phyloP scores from a whole-genome alignment of 2,797 vertebrate species.

The Malacoctenus gilli region DNA sequence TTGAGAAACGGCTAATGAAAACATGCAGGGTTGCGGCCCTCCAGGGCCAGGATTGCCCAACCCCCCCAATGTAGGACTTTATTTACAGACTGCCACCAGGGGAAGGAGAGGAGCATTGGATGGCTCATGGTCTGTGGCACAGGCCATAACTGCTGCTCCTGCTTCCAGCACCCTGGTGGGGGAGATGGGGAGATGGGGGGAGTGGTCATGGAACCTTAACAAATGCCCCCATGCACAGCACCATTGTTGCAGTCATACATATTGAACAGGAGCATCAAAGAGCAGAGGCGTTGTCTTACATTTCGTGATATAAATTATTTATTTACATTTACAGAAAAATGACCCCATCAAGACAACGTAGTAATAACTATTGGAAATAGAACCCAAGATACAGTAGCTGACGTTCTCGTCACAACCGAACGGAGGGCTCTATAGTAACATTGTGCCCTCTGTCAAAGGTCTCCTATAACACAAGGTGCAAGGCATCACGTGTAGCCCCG shows the following conservation, averaged over 20 bases:
- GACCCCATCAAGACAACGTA: conserved; percentile 98
- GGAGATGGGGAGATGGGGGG: no score
- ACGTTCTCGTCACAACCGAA: conserved; percentile 89
- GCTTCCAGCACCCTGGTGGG: no score
- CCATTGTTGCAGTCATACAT: background rate
- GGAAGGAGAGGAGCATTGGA: no score
- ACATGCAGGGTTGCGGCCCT: no score
- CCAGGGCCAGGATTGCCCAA: no score
- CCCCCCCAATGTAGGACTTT: no score
- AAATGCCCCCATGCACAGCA: no score
- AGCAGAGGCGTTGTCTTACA: conserved; percentile 46
- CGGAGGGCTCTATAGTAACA: conserved; percentile 92
- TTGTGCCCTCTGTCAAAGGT: conserved; percentile 94
- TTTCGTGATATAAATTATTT: conserved; percentile 99
- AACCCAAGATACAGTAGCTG: conserved; percentile 88
- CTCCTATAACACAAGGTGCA: conserved; percentile 99
- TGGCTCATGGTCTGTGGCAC: no score
- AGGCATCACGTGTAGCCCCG: conserved; percentile 98
- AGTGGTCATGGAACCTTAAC: no score
- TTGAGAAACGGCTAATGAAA: no score
- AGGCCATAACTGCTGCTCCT: no score
- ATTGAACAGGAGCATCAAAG: background rate
- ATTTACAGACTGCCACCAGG: no score
- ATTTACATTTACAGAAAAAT: conserved; percentile 99
- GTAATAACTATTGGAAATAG: conserved; percentile 99